These are phyloP conservation scores for Megamerina dolium DNA, from an alignment of 2,888 invertebrate species.

Conservation along the genomic window DNA sequence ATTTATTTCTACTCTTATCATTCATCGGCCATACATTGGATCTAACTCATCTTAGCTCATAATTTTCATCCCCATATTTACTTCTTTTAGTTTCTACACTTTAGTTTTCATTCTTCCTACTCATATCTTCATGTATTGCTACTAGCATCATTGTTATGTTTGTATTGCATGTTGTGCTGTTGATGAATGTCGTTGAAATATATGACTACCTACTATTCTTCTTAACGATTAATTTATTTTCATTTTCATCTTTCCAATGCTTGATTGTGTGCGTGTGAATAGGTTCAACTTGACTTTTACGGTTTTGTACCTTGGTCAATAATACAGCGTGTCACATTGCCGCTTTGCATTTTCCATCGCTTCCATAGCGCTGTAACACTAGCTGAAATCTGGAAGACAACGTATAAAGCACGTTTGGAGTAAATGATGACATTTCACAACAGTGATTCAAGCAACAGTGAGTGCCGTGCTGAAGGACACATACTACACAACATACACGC, in stretches of 20 bases:
- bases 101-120: background rate
- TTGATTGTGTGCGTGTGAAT: slow-evolving; percentile 9
- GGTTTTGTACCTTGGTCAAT: slow-evolving; percentile 91
- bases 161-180: background rate
- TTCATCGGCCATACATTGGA: too few species aligned
- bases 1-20: too few species aligned
- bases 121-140: slow-evolving; percentile 19
- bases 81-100: too few species aligned
- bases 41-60: too few species aligned
- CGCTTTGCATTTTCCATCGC: slow-evolving; percentile 92
- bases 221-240: too few species aligned
- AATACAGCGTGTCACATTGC: slow-evolving; percentile 85
- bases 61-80: too few species aligned
- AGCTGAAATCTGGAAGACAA: slow-evolving; percentile 94
- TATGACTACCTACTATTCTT: too few species aligned
- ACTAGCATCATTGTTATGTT: background rate
- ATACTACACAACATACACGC: too few species aligned
- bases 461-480: too few species aligned
- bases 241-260: background rate
- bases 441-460: too few species aligned
- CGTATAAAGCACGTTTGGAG: slow-evolving; percentile 85
- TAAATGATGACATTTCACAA: slow-evolving; percentile 56
- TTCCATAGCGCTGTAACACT: slow-evolving; percentile 93
- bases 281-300: slow-evolving; percentile 83
- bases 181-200: too few species aligned